A percentile compares a stretch with the other conserved stretches of the same genome.
These are phyloP conservation scores for Aspidiotus rigidus DNA, from an alignment of 2,888 invertebrate genomes.

Conservation along the genomic window DNA sequence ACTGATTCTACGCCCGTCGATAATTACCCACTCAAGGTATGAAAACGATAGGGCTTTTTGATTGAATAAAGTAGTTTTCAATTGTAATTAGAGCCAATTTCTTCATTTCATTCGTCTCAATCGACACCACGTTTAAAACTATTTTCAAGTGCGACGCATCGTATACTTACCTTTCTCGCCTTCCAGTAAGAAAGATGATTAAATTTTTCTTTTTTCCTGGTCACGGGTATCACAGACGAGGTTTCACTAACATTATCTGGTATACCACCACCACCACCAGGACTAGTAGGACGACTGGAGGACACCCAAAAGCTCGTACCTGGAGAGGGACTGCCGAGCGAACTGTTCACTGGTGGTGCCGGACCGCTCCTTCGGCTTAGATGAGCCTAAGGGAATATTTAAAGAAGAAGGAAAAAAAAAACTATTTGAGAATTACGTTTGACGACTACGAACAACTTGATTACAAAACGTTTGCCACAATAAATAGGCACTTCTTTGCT, in stretches of 20 bases:
- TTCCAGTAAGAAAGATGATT: conserved; percentile 79
- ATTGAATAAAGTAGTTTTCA: no score
- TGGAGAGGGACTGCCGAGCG: conserved; percentile 24
- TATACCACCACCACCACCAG: conserved; percentile 37
- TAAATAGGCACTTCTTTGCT: no score
- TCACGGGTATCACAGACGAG: conserved; percentile 53
- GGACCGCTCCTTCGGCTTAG: conserved; percentile 7
- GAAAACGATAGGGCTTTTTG: no score
- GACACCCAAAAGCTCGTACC: conserved; percentile 40
- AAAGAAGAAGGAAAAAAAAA: background rate
- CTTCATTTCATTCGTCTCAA: no score
- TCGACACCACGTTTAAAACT: no score
- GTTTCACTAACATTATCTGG: conserved; percentile 53
- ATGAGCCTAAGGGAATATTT: background rate
- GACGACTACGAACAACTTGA: background rate
- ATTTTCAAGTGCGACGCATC: background rate
- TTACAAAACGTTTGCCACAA: background rate
- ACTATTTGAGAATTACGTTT: background rate
- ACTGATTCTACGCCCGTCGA: background rate
- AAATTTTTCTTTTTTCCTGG: conserved; percentile 49
- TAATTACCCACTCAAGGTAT: no score
- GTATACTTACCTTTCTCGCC: conserved; percentile 49
- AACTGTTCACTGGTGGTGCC: background rate
- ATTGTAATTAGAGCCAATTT: no score
- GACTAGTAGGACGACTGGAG: conserved; percentile 48